These are phyloP conservation scores for Labeo calbasu DNA, from an alignment of 2,797 vertebrate species.

Conservation along the genomic window DNA sequence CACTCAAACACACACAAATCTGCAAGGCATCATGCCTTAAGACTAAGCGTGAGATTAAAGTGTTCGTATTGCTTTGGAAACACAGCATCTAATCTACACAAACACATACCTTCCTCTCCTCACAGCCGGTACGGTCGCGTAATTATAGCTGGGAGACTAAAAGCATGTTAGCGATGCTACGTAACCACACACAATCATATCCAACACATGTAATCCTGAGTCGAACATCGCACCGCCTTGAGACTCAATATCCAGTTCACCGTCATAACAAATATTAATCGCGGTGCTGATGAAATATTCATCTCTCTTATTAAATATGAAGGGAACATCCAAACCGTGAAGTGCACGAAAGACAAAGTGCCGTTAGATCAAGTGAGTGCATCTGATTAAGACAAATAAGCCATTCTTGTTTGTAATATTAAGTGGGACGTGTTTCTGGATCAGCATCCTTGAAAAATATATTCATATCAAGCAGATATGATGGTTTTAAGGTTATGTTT, in stretches of 20 bases:
- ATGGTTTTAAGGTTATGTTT: background rate
- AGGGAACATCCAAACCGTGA: conserved; percentile 26
- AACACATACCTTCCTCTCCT: conserved; percentile 27
- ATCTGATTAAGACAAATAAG: conserved; percentile 22
- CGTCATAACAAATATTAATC: conserved; percentile 34
- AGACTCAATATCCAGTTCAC: conserved; percentile 23
- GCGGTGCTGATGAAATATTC: conserved; percentile 23
- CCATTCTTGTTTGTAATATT: conserved; percentile 6
- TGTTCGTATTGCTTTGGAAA: conserved; percentile 10
- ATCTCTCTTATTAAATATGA: conserved; percentile 33
- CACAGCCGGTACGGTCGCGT: background rate
- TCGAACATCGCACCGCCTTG: conserved; percentile 3
- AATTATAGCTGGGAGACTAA: conserved; percentile 41
- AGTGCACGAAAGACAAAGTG: conserved; percentile 1
- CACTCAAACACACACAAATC: background rate
- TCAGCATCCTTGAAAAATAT: background rate
- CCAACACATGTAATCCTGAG: conserved; percentile 38
- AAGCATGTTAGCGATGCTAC: conserved; percentile 35
- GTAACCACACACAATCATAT: conserved; percentile 26
- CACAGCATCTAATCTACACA: conserved; percentile 8
- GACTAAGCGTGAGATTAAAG: conserved; percentile 26
- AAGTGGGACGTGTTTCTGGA: background rate
- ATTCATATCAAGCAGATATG: background rate
- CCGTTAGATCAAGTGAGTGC: background rate
- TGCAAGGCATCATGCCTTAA: conserved; percentile 23